These are phyloP conservation scores for Takifugu bimaculatus DNA, from an alignment of 2,113 vertebrate genomes.

Conservation along the genomic window DNA sequence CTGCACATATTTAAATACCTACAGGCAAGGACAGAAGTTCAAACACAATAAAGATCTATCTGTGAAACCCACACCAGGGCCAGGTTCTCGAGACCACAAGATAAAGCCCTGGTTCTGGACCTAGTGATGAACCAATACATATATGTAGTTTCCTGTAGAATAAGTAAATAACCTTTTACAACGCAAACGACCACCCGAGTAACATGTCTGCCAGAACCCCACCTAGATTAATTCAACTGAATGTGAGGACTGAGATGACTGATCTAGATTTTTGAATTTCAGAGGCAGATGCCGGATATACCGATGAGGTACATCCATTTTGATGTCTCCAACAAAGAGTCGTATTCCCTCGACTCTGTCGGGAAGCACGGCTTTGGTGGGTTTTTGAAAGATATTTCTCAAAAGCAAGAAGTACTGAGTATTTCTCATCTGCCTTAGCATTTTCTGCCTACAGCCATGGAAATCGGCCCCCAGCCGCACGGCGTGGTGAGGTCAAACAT, in stretches of 20 bases:
- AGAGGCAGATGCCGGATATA: constrained; percentile 66
- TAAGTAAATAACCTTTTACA: too few relatives aligned
- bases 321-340: constrained; percentile 59
- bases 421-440: neutral
- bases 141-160: too few relatives aligned
- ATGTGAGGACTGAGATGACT: neutral
- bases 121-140: too few relatives aligned
- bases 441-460: constrained; percentile 53
- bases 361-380: constrained; percentile 76
- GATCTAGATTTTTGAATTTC: constrained; percentile 21
- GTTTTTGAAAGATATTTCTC: too few relatives aligned
- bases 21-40: constrained; percentile 65
- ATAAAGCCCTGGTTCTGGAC: too few relatives aligned
- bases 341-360: constrained; percentile 71
- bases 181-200: too few relatives aligned
- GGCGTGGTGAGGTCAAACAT: constrained; percentile 68
- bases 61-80: too few relatives aligned
- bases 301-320: constrained; percentile 70
- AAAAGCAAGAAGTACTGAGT: neutral
- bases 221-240: too few relatives aligned
- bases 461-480: constrained; percentile 71
- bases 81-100: too few relatives aligned
- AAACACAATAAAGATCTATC: neutral
- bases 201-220: too few relatives aligned
- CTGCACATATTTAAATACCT: constrained; percentile 77